Evolutionary conservation across 2,113 vertebrate genomes (phyloP).

Genomic region (Recurvirostra avosetta): DNA sequence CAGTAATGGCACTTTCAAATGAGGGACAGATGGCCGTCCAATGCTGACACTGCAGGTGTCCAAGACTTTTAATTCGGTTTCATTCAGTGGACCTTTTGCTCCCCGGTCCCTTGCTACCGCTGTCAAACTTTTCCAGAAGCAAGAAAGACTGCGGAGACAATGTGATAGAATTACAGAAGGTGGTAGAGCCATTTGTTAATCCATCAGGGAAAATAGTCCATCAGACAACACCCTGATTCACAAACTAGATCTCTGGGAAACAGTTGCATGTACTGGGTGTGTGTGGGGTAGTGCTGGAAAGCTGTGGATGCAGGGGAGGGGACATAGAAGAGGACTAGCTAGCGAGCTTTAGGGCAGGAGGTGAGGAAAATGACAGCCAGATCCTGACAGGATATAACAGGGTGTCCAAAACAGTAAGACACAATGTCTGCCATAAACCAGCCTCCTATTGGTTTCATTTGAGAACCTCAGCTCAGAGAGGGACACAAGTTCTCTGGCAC

Average conservation of each 20-base stretch:
- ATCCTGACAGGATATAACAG: not conserved
- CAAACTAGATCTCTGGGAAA: not conserved
- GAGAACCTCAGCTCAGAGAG: not conserved
- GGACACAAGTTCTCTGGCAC: not conserved
- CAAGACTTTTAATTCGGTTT: conserved; percentile 5
- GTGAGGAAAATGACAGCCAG: not conserved
- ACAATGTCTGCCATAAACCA: not conserved
- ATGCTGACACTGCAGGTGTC: not conserved
- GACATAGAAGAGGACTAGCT: not conserved
- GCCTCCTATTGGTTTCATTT: not conserved
- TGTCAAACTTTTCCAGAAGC: conserved; percentile 25
- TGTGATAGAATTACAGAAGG: not conserved
- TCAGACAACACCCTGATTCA: not conserved
- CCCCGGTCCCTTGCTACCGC: not conserved
- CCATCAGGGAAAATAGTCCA: not conserved
- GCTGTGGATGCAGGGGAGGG: not conserved
- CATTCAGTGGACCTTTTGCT: conserved; percentile 12
- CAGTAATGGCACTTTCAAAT: not conserved
- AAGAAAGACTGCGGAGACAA: not conserved
- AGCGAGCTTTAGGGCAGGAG: not conserved
- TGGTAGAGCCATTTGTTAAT: not conserved
- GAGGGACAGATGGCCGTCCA: conserved; percentile 50
- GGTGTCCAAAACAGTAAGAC: not conserved
- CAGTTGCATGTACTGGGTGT: not conserved
- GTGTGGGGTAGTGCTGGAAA: not conserved